A percentile compares a stretch with the other conserved stretches of the same genome.
Conservation (phyloP, 2,797 vertebrate genomes). For the Sylvilagus floridanus region DNA sequence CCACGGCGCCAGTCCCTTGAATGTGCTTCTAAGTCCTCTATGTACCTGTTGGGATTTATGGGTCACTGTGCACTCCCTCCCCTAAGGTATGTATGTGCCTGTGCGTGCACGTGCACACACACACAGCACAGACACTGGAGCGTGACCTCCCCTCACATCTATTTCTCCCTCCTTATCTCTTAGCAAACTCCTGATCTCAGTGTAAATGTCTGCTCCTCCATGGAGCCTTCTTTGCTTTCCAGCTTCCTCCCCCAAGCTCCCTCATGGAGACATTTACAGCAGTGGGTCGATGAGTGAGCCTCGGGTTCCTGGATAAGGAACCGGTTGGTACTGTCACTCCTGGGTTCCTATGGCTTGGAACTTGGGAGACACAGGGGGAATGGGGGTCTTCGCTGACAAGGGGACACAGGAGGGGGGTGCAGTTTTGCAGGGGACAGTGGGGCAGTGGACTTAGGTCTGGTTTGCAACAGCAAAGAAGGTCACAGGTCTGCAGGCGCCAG, state of each 20-base stretch:
- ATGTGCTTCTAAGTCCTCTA: not conserved
- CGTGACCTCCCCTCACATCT: not conserved
- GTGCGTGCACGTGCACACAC: not conserved
- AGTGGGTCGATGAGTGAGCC: not conserved
- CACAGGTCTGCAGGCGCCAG: not conserved
- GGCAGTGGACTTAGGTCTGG: not conserved
- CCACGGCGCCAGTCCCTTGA: not conserved
- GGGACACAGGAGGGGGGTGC: not conserved
- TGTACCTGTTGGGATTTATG: not conserved
- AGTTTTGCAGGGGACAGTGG: not conserved
- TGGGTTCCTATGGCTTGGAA: not conserved
- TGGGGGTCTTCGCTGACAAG: not conserved
- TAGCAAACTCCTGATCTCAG: not conserved
- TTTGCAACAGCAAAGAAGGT: constrained; percentile 29
- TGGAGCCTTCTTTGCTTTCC: not conserved
- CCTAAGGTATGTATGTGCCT: too few relatives aligned
- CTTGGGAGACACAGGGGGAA: not conserved
- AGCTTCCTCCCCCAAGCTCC: not conserved
- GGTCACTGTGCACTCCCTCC: not conserved
- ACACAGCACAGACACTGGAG: not conserved
- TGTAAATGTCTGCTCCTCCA: not conserved
- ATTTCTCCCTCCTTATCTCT: not conserved
- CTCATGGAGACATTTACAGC: not conserved
- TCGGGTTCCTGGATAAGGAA: not conserved
- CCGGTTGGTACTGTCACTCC: not conserved